Evolutionary conservation across 2,113 vertebrate genomes (phyloP).

Genomic region (Sinocyclocheilus anophthalmus): DNA sequence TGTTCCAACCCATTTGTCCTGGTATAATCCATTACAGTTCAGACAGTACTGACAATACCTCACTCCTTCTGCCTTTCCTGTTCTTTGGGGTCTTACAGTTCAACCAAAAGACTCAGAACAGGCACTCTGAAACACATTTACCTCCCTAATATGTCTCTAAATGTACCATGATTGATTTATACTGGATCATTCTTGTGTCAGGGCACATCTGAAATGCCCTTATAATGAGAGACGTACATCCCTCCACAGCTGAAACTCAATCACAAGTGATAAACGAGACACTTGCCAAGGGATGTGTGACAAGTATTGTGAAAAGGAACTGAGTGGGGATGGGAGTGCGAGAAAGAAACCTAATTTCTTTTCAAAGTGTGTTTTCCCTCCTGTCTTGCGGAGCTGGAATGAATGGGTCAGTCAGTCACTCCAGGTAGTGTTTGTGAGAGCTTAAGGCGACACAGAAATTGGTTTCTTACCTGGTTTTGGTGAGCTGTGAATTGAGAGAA

Average conservation of each 20-base stretch:
- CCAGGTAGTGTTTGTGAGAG: conserved; percentile 50
- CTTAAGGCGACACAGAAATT: conserved; percentile 50
- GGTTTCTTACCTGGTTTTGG: conserved; percentile 41
- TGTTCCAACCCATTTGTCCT: conserved; percentile 71
- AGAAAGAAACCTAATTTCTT: conserved; percentile 34
- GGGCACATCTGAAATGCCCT: conserved; percentile 59
- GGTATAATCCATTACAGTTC: conserved; percentile 77
- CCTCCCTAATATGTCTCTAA: conserved; percentile 71
- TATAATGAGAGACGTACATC: conserved; percentile 62
- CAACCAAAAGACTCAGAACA: conserved; percentile 67
- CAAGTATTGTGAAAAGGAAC: conserved; percentile 11
- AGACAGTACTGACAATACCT: conserved; percentile 73
- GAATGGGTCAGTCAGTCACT: conserved; percentile 52
- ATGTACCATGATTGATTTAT: conserved; percentile 74
- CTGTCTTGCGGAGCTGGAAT: conserved; percentile 42
- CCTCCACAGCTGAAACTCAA: conserved; percentile 62
- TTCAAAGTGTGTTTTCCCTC: conserved; percentile 24
- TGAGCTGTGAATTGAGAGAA: conserved; percentile 42
- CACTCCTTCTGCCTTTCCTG: conserved; percentile 75
- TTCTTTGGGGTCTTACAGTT: conserved; percentile 61
- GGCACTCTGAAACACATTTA: conserved; percentile 70
- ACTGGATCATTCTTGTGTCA: conserved; percentile 73
- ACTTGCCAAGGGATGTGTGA: conserved; percentile 43
- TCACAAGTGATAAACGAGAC: conserved; percentile 61
- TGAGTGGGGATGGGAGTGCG: conserved; percentile 13